Conservation (phyloP, 2,888 invertebrate species). For the Orthosia cruda region DNA sequence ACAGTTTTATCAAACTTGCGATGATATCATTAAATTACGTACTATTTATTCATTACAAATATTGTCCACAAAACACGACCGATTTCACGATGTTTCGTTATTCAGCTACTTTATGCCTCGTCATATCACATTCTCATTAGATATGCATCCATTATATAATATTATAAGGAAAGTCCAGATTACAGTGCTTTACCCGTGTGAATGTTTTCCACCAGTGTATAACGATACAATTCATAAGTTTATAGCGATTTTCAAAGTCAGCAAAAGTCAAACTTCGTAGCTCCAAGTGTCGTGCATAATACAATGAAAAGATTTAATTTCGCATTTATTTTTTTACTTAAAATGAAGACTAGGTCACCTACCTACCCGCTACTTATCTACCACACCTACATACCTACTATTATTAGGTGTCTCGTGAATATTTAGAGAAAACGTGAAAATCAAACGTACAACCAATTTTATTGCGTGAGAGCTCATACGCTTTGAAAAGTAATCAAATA, state of each 20-base stretch:
- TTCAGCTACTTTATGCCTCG: not conserved
- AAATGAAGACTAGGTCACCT: no score
- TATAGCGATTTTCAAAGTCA: constrained; percentile 12
- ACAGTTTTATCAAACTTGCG: not conserved
- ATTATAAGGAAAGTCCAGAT: constrained; percentile 37
- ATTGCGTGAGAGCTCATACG: no score
- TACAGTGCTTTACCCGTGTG: constrained; percentile 48
- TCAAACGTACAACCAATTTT: no score
- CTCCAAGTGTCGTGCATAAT: not conserved
- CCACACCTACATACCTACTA: no score
- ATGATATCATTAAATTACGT: not conserved
- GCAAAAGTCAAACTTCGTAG: not conserved
- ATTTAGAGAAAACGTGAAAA: no score
- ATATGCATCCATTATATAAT: constrained; percentile 41
- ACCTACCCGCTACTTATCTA: no score
- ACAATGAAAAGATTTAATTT: no score
- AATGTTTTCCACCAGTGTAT: constrained; percentile 52
- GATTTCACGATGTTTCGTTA: not conserved
- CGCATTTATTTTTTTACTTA: no score
- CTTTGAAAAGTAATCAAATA: no score
- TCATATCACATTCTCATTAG: constrained; percentile 13
- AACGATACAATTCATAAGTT: constrained; percentile 11
- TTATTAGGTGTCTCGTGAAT: no score
- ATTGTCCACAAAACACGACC: not conserved
- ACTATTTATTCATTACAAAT: not conserved